phyloP scores from a whole-genome alignment of 2,888 invertebrate species.

The Poecilobothrus nobilitatus region DNA sequence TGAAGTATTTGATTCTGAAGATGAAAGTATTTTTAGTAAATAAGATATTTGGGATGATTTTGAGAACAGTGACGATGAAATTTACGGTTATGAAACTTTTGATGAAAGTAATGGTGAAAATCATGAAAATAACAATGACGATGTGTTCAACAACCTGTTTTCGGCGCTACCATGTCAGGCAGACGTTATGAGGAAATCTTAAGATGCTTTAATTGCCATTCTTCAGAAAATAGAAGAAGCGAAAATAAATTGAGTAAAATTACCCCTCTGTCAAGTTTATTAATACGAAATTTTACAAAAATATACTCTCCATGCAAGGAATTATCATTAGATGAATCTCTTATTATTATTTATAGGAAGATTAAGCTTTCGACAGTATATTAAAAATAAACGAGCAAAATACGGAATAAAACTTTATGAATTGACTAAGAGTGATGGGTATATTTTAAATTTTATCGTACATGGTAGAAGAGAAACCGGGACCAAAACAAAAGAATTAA shows the following conservation, averaged over 20 bases:
- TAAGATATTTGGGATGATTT: too few species aligned
- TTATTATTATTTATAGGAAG: not conserved
- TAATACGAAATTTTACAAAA: not conserved
- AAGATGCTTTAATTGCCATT: too few species aligned
- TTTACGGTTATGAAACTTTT: too few species aligned
- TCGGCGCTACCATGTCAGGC: too few species aligned
- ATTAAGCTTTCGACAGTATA: not conserved
- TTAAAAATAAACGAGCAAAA: not conserved
- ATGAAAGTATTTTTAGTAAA: too few species aligned
- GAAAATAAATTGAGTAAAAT: not conserved
- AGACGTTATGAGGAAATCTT: too few species aligned
- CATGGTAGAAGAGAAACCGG: not conserved
- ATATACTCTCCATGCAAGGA: not conserved
- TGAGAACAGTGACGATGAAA: too few species aligned
- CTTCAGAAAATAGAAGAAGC: too few species aligned
- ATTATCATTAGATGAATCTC: not conserved
- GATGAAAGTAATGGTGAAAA: too few species aligned
- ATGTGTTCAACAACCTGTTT: too few species aligned
- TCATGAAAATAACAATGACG: too few species aligned
- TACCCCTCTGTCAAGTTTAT: not conserved
- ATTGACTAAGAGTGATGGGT: not conserved
- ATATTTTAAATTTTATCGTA: not conserved
- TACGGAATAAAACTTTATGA: not conserved
- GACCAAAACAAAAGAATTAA: slow-evolving; percentile 21
- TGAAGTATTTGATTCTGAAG: too few species aligned